phyloP scores from a whole-genome alignment of 2,113 vertebrate species.

The Dermatemys mawii region DNA sequence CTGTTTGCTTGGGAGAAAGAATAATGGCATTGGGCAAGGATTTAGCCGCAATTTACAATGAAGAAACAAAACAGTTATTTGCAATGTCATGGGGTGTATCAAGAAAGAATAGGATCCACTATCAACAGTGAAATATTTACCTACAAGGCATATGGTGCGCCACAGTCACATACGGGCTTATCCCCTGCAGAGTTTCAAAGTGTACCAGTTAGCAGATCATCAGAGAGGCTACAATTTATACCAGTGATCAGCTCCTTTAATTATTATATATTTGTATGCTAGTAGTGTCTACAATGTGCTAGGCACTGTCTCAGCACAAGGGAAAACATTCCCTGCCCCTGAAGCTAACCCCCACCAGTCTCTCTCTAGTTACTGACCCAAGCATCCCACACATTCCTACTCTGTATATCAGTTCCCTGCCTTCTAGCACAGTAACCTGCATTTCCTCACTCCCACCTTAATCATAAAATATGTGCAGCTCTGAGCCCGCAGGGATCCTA shows the following conservation, averaged over 20 bases:
- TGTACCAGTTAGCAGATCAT: background rate
- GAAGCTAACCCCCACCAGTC: background rate
- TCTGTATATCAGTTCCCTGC: background rate
- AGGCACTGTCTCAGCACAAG: background rate
- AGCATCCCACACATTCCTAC: background rate
- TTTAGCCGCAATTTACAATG: background rate
- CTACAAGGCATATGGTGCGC: background rate
- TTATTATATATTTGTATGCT: background rate
- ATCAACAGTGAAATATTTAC: background rate
- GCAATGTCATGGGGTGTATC: no score
- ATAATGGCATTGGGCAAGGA: background rate
- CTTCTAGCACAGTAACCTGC: background rate
- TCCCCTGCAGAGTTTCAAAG: background rate
- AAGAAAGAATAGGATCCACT: background rate
- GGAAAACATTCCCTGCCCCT: background rate
- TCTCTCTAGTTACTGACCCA: background rate
- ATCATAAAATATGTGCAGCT: rapidly evolving
- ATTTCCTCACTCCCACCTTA: background rate
- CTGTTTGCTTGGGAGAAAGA: background rate
- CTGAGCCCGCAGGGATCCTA: rapidly evolving
- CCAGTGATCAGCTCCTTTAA: background rate
- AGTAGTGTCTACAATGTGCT: background rate
- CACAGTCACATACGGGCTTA: background rate
- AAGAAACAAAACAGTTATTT: background rate
- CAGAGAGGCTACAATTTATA: background rate